Evolutionary conservation across 2,113 vertebrate genomes (phyloP).

Genomic region (Microcebus tavaratra): DNA sequence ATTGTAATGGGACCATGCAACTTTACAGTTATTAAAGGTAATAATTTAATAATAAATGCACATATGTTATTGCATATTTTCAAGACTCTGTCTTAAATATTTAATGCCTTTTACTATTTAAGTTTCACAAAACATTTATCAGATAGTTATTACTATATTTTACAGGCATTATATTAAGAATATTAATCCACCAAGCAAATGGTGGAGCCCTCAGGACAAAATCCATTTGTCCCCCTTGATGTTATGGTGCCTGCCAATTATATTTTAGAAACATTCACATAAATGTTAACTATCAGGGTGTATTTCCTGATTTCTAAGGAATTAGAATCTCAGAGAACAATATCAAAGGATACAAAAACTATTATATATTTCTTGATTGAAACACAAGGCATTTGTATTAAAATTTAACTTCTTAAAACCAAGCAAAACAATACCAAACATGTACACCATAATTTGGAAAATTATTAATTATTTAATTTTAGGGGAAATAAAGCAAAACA

Average conservation of each 20-base stretch:
- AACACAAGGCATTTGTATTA: not conserved
- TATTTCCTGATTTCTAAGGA: not conserved
- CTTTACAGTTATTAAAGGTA: not conserved
- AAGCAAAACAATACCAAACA: not conserved
- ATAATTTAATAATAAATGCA: not conserved
- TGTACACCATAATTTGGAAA: not conserved
- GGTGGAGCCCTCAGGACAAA: not conserved
- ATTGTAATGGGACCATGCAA: not conserved
- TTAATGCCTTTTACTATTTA: not conserved
- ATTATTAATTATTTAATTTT: constrained; percentile 6
- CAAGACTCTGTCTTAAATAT: not conserved
- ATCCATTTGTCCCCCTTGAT: not conserved
- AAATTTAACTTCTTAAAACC: not conserved
- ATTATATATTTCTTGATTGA: not conserved
- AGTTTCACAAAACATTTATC: not conserved
- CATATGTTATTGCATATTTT: not conserved
- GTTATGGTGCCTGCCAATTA: not conserved
- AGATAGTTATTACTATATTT: not conserved
- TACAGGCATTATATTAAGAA: not conserved
- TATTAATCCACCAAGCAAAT: not conserved
- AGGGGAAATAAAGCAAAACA: not conserved
- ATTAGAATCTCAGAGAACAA: not conserved
- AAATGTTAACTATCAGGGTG: not conserved
- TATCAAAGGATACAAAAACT: not conserved
- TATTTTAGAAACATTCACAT: not conserved